phyloP scores from a whole-genome alignment of 1,140 invertebrate genomes.

The Aphidius gifuensis region DNA sequence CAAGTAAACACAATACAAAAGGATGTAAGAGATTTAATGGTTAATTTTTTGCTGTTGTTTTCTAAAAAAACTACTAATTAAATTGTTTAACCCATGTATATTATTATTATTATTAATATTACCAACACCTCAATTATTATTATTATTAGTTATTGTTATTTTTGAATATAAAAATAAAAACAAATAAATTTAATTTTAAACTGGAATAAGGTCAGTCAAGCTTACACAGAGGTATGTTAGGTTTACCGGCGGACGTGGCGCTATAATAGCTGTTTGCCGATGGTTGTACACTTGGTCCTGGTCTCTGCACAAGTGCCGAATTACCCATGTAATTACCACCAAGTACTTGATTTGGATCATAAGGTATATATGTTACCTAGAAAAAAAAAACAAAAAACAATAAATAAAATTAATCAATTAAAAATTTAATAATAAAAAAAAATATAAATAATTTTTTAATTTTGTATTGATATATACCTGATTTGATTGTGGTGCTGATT shows the following conservation, averaged over 20 bases:
- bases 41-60: too few relatives aligned
- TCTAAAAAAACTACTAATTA: too few relatives aligned
- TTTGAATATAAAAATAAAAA: too few relatives aligned
- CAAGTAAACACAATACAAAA: slow-evolving; percentile 2
- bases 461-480: slow-evolving; percentile 39
- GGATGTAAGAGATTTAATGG: not conserved
- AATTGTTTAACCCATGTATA: too few relatives aligned
- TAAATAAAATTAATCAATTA: not conserved
- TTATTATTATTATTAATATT: too few relatives aligned
- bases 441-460: not conserved
- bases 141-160: too few relatives aligned
- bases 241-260: slow-evolving; percentile 55
- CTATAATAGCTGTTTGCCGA: slow-evolving; percentile 60
- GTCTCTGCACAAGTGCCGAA: slow-evolving; percentile 62
- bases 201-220: slow-evolving; percentile 23
- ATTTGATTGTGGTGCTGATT: slow-evolving; percentile 56
- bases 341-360: slow-evolving; percentile 56
- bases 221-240: slow-evolving; percentile 32
- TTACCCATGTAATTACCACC: slow-evolving; percentile 59
- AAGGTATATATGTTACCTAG: slow-evolving; percentile 54
- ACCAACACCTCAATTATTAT: too few relatives aligned
- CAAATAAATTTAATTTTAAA: too few relatives aligned
- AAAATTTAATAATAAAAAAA: slow-evolving; percentile 9
- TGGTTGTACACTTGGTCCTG: slow-evolving; percentile 56
- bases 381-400: slow-evolving; percentile 32